phyloP scores from a whole-genome alignment of 2,113 vertebrate genomes.

The Periophthalmodon schlosseri region DNA sequence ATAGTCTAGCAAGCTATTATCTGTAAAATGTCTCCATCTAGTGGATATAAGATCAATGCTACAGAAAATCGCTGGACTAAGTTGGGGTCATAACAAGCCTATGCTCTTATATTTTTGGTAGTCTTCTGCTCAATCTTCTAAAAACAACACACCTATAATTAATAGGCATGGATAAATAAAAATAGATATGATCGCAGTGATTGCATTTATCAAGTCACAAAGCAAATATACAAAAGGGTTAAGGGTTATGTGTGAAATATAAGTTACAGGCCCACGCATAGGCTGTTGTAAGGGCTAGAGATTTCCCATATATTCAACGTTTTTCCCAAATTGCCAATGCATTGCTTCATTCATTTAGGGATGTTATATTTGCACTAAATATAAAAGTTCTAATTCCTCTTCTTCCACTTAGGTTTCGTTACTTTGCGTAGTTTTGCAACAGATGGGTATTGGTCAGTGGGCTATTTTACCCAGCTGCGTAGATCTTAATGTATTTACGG shows the following conservation, averaged over 20 bases:
- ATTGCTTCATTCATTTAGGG: not conserved
- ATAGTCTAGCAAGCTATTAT: not conserved
- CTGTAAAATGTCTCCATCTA: conserved; percentile 1
- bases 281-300: too few relatives aligned
- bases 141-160: too few relatives aligned
- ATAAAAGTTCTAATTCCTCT: not conserved
- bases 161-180: too few relatives aligned
- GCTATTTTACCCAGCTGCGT: conserved; percentile 9
- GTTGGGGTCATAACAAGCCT: too few relatives aligned
- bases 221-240: too few relatives aligned
- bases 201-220: too few relatives aligned
- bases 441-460: not conserved
- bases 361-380: not conserved
- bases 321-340: not conserved
- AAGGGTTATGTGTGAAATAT: too few relatives aligned
- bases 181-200: too few relatives aligned
- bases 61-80: not conserved
- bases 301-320: too few relatives aligned
- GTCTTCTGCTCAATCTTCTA: too few relatives aligned
- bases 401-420: not conserved
- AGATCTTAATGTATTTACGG: conserved; percentile 43
- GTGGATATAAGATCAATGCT: not conserved
- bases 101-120: too few relatives aligned
- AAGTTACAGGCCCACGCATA: too few relatives aligned
- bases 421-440: not conserved